Evolutionary conservation across 1,140 invertebrate species (phyloP).

Genomic region (Pygmarrhopalites habei): DNA sequence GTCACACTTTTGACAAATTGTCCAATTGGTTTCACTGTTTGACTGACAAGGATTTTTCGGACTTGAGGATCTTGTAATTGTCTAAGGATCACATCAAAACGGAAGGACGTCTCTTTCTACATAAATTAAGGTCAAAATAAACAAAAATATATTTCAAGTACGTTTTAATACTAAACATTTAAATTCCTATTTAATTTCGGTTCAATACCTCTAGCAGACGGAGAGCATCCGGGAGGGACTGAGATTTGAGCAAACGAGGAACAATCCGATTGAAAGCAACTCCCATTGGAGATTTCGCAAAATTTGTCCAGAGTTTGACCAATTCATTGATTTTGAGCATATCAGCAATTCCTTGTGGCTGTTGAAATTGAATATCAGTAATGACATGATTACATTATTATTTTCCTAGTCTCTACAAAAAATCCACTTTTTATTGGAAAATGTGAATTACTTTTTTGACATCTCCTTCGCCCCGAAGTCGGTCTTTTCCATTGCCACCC

Average conservation of each 20-base stretch:
- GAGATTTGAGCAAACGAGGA: slow-evolving; percentile 33
- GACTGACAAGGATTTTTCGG: slow-evolving; percentile 27
- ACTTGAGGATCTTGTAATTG: slow-evolving; percentile 31
- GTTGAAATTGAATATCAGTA: neutral
- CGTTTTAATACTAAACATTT: too few relatives aligned
- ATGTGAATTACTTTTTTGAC: neutral
- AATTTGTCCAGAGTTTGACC: slow-evolving; percentile 26
- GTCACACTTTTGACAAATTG: slow-evolving; percentile 28
- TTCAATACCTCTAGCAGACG: slow-evolving; percentile 36
- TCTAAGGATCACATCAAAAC: slow-evolving; percentile 34
- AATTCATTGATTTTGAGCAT: slow-evolving; percentile 29
- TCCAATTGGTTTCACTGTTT: slow-evolving; percentile 30
- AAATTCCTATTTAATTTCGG: too few relatives aligned
- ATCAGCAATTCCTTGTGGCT: slow-evolving; percentile 22
- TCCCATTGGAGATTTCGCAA: slow-evolving; percentile 30
- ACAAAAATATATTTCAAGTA: too few relatives aligned
- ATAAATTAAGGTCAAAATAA: too few relatives aligned
- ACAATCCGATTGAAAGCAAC: slow-evolving; percentile 33
- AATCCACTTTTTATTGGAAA: too few relatives aligned
- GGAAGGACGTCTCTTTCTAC: slow-evolving; percentile 35
- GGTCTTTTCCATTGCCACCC: neutral
- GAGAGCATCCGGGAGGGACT: slow-evolving; percentile 34
- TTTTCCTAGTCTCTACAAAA: too few relatives aligned
- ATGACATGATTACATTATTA: too few relatives aligned
- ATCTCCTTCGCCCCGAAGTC: slow-evolving; percentile 22